These are phyloP conservation scores for Dreissena rostriformis DNA, from an alignment of 1,140 invertebrate genomes.

Conservation along the genomic window DNA sequence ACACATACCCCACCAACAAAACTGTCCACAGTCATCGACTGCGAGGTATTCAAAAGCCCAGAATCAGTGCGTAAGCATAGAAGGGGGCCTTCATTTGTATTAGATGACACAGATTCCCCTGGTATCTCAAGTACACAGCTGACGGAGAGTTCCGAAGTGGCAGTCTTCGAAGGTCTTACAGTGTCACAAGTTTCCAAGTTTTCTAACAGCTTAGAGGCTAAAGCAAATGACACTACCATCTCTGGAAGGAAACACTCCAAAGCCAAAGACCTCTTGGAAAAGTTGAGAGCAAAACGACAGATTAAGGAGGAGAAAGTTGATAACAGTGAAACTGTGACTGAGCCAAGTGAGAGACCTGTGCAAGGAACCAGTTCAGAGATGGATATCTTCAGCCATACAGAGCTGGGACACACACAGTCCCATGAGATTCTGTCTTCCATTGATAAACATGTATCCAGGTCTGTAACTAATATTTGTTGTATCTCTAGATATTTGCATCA, in stretches of 20 bases:
- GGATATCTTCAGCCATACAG: slow-evolving; percentile 12
- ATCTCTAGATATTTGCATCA: neutral
- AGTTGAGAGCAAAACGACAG: slow-evolving; percentile 29
- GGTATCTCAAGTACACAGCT: slow-evolving; percentile 7
- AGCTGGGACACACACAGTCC: neutral
- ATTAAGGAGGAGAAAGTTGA: slow-evolving; percentile 28
- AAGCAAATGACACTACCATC: slow-evolving; percentile 20
- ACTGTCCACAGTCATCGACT: neutral
- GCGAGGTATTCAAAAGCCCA: slow-evolving; percentile 24
- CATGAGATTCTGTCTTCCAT: neutral
- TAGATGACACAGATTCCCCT: neutral
- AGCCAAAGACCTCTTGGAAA: slow-evolving; percentile 36
- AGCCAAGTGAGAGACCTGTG: neutral
- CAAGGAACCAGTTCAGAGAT: slow-evolving; percentile 17
- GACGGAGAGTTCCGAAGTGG: slow-evolving; percentile 14
- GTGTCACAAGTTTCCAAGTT: slow-evolving; percentile 23
- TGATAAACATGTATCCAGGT: slow-evolving; percentile 40
- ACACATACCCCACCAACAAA: neutral
- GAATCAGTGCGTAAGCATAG: neutral
- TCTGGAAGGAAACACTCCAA: slow-evolving; percentile 3
- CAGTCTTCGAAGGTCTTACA: slow-evolving; percentile 2
- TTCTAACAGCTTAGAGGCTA: slow-evolving; percentile 11
- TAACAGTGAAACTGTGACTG: neutral
- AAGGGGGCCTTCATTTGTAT: neutral
- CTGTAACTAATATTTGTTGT: neutral